These are phyloP conservation scores for Cinclus mexicanus DNA, from an alignment of 2,113 vertebrate species.

Conservation along the genomic window DNA sequence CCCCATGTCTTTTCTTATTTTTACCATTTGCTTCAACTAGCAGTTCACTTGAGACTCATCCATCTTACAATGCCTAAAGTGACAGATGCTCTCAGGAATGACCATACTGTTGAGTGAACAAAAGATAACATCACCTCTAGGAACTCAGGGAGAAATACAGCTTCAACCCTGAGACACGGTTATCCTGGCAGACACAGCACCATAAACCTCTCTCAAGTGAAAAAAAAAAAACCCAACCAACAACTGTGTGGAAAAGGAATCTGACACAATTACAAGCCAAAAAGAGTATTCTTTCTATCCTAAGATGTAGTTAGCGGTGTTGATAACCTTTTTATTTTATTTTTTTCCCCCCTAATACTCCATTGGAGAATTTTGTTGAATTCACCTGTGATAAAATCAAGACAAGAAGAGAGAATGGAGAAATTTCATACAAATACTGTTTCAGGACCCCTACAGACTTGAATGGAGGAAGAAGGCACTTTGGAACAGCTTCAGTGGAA, in stretches of 20 bases:
- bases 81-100: slow-evolving; percentile 94
- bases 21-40: slow-evolving; percentile 95
- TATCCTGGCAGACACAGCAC: slow-evolving; percentile 74
- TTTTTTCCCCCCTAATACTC: neutral
- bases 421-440: neutral
- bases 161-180: slow-evolving; percentile 67
- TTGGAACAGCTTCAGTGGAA: neutral
- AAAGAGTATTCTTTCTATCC: slow-evolving; percentile 50
- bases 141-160: slow-evolving; percentile 77
- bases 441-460: neutral
- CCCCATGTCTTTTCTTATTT: slow-evolving; percentile 85
- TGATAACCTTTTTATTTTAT: slow-evolving; percentile 50
- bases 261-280: slow-evolving; percentile 69
- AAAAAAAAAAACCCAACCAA: neutral
- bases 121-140: slow-evolving; percentile 83
- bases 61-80: slow-evolving; percentile 91
- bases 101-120: slow-evolving; percentile 80
- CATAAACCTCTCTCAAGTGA: slow-evolving; percentile 75
- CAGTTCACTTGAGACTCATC: slow-evolving; percentile 93
- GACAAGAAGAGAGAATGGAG: neutral
- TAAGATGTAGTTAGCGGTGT: neutral
- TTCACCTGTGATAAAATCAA: neutral
- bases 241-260: slow-evolving; percentile 62
- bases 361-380: neutral
- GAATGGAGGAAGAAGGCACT: neutral